phyloP scores from a whole-genome alignment of 64 coral and sea anemone genomes.

The Montipora cactus region DNA sequence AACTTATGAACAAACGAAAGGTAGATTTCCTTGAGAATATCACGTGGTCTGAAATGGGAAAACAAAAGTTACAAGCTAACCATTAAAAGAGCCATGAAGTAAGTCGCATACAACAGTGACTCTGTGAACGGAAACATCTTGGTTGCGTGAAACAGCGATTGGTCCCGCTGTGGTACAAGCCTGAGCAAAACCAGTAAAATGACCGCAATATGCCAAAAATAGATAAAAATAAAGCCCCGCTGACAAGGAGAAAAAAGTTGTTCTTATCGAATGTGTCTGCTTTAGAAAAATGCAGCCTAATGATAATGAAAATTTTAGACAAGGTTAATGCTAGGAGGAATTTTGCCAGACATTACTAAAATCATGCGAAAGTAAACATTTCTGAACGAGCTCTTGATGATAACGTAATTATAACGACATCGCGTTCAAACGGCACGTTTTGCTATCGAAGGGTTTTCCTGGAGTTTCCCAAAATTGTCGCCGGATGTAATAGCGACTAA shows the following conservation, averaged over 20 bases:
- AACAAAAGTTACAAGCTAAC: no score
- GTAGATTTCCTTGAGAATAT: no score
- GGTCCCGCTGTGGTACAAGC: not conserved
- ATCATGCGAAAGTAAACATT: not conserved
- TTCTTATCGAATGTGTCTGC: not conserved
- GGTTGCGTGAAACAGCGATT: conserved; percentile 5
- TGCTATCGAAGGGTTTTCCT: not conserved
- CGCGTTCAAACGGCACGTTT: not conserved
- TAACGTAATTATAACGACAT: not conserved
- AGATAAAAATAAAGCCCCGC: not conserved
- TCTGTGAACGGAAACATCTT: not conserved
- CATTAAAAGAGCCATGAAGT: no score
- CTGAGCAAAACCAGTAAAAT: not conserved
- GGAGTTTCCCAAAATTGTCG: not conserved
- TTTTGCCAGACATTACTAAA: not conserved
- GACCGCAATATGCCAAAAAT: conserved; percentile 5
- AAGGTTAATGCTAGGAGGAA: not conserved
- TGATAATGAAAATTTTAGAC: not conserved
- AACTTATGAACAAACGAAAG: no score
- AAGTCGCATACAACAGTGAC: not conserved
- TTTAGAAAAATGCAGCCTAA: not conserved
- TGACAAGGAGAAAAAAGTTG: not conserved
- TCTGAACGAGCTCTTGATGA: not conserved
- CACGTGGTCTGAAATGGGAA: no score
- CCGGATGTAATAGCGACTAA: not conserved